A percentile compares a stretch with the other conserved stretches of the same genome.
phyloP scores from a whole-genome alignment of 2,113 vertebrate genomes.

The Rhombomys opimus region DNA sequence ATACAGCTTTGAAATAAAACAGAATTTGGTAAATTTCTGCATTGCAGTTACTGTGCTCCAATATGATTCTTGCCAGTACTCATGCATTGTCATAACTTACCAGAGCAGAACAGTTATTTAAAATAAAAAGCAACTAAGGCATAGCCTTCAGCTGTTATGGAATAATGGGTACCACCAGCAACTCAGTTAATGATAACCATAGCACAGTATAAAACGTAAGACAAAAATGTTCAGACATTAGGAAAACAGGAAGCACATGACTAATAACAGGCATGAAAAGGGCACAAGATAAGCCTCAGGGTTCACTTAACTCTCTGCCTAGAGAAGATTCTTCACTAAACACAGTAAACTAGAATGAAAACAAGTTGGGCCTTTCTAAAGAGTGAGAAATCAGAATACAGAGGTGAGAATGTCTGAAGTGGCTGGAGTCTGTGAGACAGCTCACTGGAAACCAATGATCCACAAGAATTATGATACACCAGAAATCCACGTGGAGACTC shows the following conservation, averaged over 20 bases:
- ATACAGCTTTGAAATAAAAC: background rate
- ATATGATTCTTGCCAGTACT: background rate
- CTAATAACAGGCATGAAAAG: background rate
- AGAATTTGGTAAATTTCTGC: background rate
- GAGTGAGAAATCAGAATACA: background rate
- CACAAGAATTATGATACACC: background rate
- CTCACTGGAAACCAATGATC: background rate
- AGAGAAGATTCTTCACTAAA: background rate
- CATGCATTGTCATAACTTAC: background rate
- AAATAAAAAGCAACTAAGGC: background rate
- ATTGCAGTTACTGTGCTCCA: background rate
- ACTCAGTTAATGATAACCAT: background rate
- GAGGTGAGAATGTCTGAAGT: background rate
- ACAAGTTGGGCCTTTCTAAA: background rate
- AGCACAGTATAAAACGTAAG: background rate
- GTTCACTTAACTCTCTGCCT: background rate
- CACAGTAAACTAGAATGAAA: background rate
- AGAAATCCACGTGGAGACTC: background rate
- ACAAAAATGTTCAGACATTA: background rate
- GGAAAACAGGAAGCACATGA: background rate
- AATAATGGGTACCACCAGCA: background rate
- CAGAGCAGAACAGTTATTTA: background rate
- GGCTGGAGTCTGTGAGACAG: background rate
- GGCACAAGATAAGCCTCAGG: background rate
- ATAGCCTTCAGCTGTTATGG: background rate